Evolutionary conservation across 2,888 invertebrate genomes (phyloP).

Genomic region (Stratiomys singularior): DNA sequence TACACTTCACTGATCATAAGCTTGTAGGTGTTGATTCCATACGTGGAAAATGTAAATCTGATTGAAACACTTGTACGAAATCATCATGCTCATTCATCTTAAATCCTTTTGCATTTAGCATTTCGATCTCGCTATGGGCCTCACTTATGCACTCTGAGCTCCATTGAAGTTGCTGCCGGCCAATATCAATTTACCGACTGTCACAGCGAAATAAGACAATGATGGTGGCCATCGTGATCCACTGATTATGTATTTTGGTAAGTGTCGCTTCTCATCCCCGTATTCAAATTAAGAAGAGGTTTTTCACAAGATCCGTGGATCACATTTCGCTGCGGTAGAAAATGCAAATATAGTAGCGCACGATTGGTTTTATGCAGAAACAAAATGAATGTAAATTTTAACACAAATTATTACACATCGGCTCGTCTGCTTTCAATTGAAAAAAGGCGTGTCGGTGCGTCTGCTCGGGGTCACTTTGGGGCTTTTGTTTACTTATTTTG

Average conservation of each 20-base stretch:
- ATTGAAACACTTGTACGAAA: neutral
- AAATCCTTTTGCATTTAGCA: neutral
- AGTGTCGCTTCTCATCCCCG: slow-evolving; percentile 28
- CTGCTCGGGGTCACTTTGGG: too few relatives aligned
- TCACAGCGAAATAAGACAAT: neutral
- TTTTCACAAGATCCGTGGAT: slow-evolving; percentile 16
- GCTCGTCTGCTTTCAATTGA: neutral
- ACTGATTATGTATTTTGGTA: neutral
- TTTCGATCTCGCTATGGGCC: neutral
- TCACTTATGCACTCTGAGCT: neutral
- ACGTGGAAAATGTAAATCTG: neutral
- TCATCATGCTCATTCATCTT: slow-evolving; percentile 12
- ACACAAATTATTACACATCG: too few relatives aligned
- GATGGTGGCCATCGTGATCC: slow-evolving; percentile 22
- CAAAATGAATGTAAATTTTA: too few relatives aligned
- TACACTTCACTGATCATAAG: neutral
- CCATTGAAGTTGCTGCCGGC: slow-evolving; percentile 7
- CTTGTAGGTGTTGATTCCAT: neutral
- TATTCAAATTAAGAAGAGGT: slow-evolving; percentile 30
- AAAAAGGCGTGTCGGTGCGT: neutral
- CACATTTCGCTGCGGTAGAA: neutral
- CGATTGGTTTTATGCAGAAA: too few relatives aligned
- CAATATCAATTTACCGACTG: slow-evolving; percentile 25
- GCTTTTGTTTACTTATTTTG: too few relatives aligned
- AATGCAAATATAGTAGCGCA: neutral